phyloP scores from a whole-genome alignment of 2,113 vertebrate genomes.

The Colius striatus region DNA sequence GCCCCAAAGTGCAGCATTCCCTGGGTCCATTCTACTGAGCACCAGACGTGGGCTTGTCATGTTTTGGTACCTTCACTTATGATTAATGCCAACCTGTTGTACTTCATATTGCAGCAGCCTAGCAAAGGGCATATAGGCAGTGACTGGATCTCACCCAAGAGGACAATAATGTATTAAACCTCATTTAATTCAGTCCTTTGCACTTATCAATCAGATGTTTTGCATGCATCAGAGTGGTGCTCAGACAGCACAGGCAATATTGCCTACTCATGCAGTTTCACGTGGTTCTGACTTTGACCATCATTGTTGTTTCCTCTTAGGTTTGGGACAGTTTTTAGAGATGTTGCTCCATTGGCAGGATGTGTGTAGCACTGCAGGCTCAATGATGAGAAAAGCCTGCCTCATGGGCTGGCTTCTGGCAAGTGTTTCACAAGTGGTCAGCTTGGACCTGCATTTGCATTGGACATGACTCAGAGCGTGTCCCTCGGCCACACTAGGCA shows the following conservation, averaged over 20 bases:
- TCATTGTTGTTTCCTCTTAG: background rate
- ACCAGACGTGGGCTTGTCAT: background rate
- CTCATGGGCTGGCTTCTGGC: background rate
- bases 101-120: background rate
- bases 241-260: background rate
- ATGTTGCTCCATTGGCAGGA: background rate
- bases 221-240: background rate
- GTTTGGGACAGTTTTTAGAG: background rate
- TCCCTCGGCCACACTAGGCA: background rate
- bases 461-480: background rate
- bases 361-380: background rate
- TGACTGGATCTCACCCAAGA: background rate
- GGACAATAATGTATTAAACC: background rate
- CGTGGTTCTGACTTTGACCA: background rate
- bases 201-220: background rate
- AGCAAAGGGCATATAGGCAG: background rate
- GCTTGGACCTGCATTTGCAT: background rate
- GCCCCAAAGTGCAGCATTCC: background rate
- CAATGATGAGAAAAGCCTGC: background rate
- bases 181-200: background rate
- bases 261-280: background rate
- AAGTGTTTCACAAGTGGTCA: background rate
- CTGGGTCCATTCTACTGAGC: background rate
- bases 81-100: accelerated
- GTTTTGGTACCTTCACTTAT: background rate